These are phyloP conservation scores for Selenia dentaria DNA, from an alignment of 2,888 invertebrate species.

Conservation along the genomic window DNA sequence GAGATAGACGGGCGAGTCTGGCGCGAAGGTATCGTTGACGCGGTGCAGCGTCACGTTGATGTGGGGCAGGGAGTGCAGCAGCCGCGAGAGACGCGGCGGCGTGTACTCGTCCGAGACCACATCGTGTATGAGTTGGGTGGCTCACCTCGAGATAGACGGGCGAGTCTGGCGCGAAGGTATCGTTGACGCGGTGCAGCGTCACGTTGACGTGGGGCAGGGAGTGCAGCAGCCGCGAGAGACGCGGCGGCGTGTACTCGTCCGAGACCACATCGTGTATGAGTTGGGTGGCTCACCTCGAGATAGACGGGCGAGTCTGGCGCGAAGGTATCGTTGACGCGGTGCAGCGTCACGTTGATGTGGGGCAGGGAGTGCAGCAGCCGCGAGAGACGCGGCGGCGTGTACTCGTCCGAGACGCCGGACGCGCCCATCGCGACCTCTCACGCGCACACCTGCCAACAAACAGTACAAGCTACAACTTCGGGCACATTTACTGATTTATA, in stretches of 20 bases:
- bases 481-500: too few species aligned
- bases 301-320: constrained; percentile 95
- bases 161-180: constrained; percentile 95
- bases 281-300: constrained; percentile 89
- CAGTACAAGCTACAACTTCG: too few species aligned
- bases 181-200: constrained; percentile 94
- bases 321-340: constrained; percentile 95
- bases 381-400: constrained; percentile 93
- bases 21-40: constrained; percentile 96
- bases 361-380: constrained; percentile 95
- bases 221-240: constrained; percentile 94
- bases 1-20: constrained; percentile 94
- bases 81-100: too few species aligned
- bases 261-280: too few species aligned
- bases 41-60: constrained; percentile 95
- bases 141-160: constrained; percentile 92
- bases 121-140: too few species aligned
- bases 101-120: too few species aligned
- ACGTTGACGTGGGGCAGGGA: constrained; percentile 96
- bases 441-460: constrained; percentile 40
- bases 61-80: too few species aligned
- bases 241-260: constrained; percentile 93
- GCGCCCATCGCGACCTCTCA: constrained; percentile 73
- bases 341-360: constrained; percentile 96
- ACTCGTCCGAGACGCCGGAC: constrained; percentile 87